phyloP scores from a whole-genome alignment of 1,140 invertebrate species.

The Episyrphus balteatus region DNA sequence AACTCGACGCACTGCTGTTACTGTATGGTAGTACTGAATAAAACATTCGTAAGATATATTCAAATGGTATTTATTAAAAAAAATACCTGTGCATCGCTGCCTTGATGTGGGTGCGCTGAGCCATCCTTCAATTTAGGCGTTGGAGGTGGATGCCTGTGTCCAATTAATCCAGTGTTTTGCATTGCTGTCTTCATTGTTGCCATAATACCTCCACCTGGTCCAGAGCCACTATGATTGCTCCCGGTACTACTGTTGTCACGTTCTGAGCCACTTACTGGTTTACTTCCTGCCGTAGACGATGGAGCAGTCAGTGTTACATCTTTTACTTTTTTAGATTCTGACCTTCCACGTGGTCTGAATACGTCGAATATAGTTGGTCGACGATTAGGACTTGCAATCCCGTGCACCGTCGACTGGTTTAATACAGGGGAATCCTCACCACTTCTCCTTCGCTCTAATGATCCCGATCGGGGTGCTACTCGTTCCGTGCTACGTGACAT shows the following conservation, averaged over 20 bases:
- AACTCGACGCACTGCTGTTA: slow-evolving; percentile 46
- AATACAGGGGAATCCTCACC: slow-evolving; percentile 41
- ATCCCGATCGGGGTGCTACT: slow-evolving; percentile 27
- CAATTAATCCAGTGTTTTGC: slow-evolving; percentile 48
- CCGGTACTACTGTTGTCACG: slow-evolving; percentile 17
- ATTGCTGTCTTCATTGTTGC: slow-evolving; percentile 67
- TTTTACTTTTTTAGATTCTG: slow-evolving; percentile 56
- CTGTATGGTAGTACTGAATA: slow-evolving; percentile 52
- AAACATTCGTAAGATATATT: neutral
- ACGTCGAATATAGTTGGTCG: slow-evolving; percentile 69
- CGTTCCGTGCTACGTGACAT: slow-evolving; percentile 36
- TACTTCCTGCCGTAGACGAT: slow-evolving; percentile 13
- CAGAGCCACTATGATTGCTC: slow-evolving; percentile 3
- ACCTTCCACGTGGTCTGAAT: slow-evolving; percentile 71
- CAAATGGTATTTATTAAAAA: neutral
- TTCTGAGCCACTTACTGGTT: slow-evolving; percentile 2
- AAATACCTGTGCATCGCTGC: slow-evolving; percentile 41
- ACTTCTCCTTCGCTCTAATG: slow-evolving; percentile 44
- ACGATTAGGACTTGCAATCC: slow-evolving; percentile 54
- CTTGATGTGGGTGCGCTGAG: slow-evolving; percentile 50
- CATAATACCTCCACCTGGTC: slow-evolving; percentile 48
- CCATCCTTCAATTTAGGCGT: slow-evolving; percentile 44
- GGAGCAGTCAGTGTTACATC: slow-evolving; percentile 22
- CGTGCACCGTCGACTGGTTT: slow-evolving; percentile 36
- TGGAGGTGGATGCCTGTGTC: slow-evolving; percentile 35